Base-by-base conservation (phyloP, 2,888 invertebrate species). In the Tricholauxania praeusta region DNA sequence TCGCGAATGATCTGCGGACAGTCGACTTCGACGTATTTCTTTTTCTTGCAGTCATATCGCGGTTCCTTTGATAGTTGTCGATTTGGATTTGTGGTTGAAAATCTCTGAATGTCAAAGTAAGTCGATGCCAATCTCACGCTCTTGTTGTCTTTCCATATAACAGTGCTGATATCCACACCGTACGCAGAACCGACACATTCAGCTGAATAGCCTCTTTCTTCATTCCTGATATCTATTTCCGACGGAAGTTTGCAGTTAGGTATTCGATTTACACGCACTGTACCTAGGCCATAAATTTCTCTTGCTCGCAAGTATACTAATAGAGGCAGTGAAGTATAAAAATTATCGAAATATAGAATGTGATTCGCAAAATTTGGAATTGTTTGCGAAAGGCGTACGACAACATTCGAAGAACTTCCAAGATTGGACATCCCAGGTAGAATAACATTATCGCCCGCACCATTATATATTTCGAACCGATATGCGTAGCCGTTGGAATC, bases 71-170 rank as follows among this genome's bases (percentile, higher is more conserved):
- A 14, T 48, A 52, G 52, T 62, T 67, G 62, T 14, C 17, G 48
- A 52, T 72, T 28, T 5, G 97, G 94, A 69, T 96, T 93, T 1
- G 96, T 98, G 85, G 98, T 99, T 80, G 94, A 93, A 89, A 97
- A 97, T 51, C 95, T 91, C 63, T 90, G 88, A 0, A 90, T 89
- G 2, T 87, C 88, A 77, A 96, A 96, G 53, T 90, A 91, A 0
- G 95, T 96, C 74, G 98, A 89, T 3, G 93, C 94, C 89, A 96
- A 60, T 49, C 64, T 55, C 12, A 73, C 68, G 63, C 22, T 47
- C 32, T 68, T 68, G 19, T 52, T 68, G 49, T 72, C 68, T 62
- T 63, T 52, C 72, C 72, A 72, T 48, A 72, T 63, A 19, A 72
- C 68, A 28, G 19, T 72, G 48, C 39, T 39, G 14, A 69, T 57